Conservation (phyloP, 2,113 vertebrate genomes). For the Amblyopsis rosae region DNA sequence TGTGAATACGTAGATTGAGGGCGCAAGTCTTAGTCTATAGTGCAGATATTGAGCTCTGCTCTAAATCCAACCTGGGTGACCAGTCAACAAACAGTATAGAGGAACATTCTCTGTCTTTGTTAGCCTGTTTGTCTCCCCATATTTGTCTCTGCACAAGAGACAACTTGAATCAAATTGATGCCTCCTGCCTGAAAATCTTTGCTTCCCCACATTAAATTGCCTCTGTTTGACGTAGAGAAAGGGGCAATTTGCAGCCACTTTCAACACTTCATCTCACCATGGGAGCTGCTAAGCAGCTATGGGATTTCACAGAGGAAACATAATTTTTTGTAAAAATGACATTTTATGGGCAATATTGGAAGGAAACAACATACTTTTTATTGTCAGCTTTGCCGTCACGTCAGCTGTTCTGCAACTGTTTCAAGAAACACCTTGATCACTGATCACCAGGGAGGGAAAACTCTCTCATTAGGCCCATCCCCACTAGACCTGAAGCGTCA, state of each 20-base stretch:
- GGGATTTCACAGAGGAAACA: background rate
- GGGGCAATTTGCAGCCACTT: conserved; percentile 41
- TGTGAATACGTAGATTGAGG: conserved; percentile 49
- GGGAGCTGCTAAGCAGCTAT: conserved; percentile 23
- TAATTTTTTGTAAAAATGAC: conserved; percentile 7
- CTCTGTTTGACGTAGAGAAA: conserved; percentile 53
- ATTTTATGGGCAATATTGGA: conserved; percentile 9
- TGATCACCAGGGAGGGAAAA: background rate
- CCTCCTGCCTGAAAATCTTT: conserved; percentile 42
- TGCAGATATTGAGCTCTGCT: conserved; percentile 15
- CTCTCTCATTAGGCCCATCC: conserved; percentile 1
- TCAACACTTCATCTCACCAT: conserved; percentile 42
- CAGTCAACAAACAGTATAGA: conserved; percentile 5
- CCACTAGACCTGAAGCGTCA: too few species aligned
- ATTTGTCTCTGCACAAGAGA: conserved; percentile 41
- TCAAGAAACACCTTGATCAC: conserved; percentile 4
- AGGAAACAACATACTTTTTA: background rate
- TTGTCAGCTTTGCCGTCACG: background rate
- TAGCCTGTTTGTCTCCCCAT: conserved; percentile 37
- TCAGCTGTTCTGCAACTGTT: background rate
- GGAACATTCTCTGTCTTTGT: conserved; percentile 24
- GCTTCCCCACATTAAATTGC: conserved; percentile 44
- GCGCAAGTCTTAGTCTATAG: conserved; percentile 41
- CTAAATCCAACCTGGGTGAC: conserved; percentile 19
- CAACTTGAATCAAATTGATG: conserved; percentile 29